Evolutionary conservation across 2,797 vertebrate genomes (phyloP).

Genomic region (Acridotheres tristis): DNA sequence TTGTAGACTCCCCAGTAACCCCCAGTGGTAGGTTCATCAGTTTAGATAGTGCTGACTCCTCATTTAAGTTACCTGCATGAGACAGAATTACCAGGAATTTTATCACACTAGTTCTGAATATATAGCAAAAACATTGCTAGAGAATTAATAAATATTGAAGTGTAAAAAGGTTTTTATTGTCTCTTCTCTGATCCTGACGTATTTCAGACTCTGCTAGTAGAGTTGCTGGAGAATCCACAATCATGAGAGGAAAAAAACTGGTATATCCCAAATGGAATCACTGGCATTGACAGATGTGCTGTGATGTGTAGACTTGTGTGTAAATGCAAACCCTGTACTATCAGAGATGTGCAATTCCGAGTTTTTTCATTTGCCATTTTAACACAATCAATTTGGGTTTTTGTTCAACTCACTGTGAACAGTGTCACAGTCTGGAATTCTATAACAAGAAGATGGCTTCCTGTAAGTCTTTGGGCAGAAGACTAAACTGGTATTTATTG

Average conservation of each 20-base stretch:
- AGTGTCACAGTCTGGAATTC: neutral
- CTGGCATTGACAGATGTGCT: neutral
- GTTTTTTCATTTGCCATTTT: neutral
- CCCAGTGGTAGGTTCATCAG: neutral
- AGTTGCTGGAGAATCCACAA: neutral
- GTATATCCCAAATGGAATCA: neutral
- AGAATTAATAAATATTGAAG: constrained; percentile 17
- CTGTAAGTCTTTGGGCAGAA: neutral
- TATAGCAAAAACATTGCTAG: neutral
- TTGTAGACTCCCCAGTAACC: neutral
- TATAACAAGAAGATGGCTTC: neutral
- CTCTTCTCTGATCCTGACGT: constrained; percentile 23
- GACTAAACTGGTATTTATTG: neutral
- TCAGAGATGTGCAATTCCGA: neutral
- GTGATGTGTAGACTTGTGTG: neutral
- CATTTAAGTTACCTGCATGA: constrained; percentile 52
- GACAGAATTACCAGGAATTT: constrained; percentile 33
- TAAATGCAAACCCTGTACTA: neutral
- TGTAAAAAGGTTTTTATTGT: constrained; percentile 27
- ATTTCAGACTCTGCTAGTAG: neutral
- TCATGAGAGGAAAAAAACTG: neutral
- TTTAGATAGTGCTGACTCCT: constrained; percentile 39
- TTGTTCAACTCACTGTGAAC: neutral
- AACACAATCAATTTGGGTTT: neutral
- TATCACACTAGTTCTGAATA: constrained; percentile 31